These are phyloP conservation scores for Stratiomys singularior DNA, from an alignment of 2,888 invertebrate species.

Conservation along the genomic window DNA sequence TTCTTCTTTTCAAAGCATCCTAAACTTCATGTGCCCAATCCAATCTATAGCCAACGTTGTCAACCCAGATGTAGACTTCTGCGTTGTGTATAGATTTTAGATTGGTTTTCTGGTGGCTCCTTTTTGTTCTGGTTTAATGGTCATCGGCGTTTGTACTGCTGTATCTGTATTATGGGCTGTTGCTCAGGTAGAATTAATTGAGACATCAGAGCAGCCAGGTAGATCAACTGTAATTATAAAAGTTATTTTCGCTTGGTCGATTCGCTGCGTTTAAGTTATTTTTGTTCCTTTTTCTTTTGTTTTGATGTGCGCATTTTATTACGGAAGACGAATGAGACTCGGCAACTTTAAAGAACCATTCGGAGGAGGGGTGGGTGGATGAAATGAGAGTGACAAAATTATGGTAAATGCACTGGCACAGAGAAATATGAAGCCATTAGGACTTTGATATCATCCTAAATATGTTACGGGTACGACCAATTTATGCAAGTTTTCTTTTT, in stretches of 20 bases:
- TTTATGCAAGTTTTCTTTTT: too few species aligned
- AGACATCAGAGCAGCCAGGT: constrained; percentile 17
- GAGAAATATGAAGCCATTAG: neutral
- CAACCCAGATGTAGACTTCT: neutral
- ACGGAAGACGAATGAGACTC: neutral
- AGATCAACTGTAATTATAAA: constrained; percentile 29
- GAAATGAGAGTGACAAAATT: neutral
- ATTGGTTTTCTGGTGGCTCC: constrained; percentile 4
- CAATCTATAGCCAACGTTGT: constrained; percentile 5
- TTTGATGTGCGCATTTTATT: too few species aligned
- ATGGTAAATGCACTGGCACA: neutral
- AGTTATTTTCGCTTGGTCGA: constrained; percentile 26
- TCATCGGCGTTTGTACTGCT: neutral
- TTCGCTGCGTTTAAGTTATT: constrained; percentile 7
- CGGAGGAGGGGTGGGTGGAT: neutral
- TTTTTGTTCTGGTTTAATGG: constrained; percentile 20
- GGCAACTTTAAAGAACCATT: neutral
- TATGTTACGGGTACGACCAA: neutral
- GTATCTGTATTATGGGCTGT: neutral
- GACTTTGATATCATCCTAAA: constrained; percentile 5
- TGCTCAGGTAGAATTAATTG: constrained; percentile 20
- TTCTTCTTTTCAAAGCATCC: too few species aligned
- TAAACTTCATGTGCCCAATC: neutral
- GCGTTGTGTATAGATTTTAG: constrained; percentile 7
- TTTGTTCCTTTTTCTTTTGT: too few species aligned